Conservation (phyloP, 2,888 invertebrate species). For the Macaria liturata region DNA sequence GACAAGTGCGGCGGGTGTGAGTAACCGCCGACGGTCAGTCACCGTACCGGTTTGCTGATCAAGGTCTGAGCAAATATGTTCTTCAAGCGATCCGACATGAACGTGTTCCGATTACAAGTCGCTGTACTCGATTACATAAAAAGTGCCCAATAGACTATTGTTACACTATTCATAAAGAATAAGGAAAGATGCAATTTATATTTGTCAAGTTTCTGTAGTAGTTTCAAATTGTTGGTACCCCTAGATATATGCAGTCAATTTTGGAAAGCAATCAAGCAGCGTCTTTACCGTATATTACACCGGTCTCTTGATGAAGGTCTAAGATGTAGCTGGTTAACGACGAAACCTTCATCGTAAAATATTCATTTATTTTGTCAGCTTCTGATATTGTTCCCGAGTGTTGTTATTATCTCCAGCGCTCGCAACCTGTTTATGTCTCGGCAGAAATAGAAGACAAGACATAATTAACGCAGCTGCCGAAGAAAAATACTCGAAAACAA, state of each 20-base stretch:
- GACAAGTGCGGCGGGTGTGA: conserved; percentile 49
- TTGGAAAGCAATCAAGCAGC: too few relatives aligned
- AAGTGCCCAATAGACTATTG: not conserved
- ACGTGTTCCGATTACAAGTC: conserved; percentile 32
- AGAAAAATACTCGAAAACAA: conserved; percentile 5
- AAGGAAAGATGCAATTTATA: too few relatives aligned
- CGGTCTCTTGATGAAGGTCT: too few relatives aligned
- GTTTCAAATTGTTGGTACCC: too few relatives aligned
- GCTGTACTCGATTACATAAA: conserved; percentile 11
- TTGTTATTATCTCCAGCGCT: conserved; percentile 5
- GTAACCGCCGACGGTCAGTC: conserved; percentile 70
- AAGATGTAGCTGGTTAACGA: conserved; percentile 4
- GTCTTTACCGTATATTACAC: too few relatives aligned
- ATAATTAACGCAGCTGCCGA: not conserved
- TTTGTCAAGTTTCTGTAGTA: too few relatives aligned
- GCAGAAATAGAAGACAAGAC: conserved; percentile 3
- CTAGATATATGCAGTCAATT: too few relatives aligned
- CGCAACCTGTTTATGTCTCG: conserved; percentile 5
- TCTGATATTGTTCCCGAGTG: not conserved
- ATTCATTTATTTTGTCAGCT: conserved; percentile 2
- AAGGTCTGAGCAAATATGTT: conserved; percentile 58
- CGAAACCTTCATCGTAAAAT: conserved; percentile 2
- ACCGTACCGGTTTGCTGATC: conserved; percentile 62
- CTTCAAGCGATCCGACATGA: conserved; percentile 30
- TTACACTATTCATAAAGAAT: not conserved